phyloP scores from a whole-genome alignment of 1,140 invertebrate species.

The Zaprionus vittiger region DNA sequence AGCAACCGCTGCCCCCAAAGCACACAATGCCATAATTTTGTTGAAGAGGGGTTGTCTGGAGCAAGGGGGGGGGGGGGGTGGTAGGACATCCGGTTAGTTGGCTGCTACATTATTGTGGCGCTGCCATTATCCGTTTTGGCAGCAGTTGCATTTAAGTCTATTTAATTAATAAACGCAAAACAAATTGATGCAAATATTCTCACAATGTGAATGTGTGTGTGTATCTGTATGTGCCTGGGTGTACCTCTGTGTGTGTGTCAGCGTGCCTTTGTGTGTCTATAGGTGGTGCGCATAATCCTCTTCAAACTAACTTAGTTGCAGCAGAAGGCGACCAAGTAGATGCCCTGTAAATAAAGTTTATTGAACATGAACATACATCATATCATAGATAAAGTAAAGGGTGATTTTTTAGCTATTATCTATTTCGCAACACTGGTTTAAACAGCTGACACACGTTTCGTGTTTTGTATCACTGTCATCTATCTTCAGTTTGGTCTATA shows the following conservation, averaged over 20 bases:
- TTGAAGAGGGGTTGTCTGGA: neutral
- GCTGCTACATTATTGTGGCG: conserved; percentile 21
- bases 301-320: conserved; percentile 6
- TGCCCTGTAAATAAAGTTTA: neutral
- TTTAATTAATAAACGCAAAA: conserved; percentile 69
- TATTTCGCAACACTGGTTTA: no score
- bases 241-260: neutral
- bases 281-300: conserved; percentile 50
- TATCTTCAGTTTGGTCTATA: no score
- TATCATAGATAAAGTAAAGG: no score
- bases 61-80: neutral
- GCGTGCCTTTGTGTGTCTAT: neutral
- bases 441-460: no score
- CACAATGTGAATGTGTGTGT: neutral
- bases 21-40: conserved; percentile 33
- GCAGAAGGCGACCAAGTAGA: neutral
- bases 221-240: no score
- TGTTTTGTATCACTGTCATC: no score
- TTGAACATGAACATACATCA: neutral
- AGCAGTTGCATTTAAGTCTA: conserved; percentile 63
- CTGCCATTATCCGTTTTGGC: conserved; percentile 43
- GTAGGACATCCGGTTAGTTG: conserved; percentile 47
- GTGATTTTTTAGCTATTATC: no score
- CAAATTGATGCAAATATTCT: conserved; percentile 49
- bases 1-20: conserved; percentile 28